These are phyloP conservation scores for Discoglossus pictus DNA, from an alignment of 2,797 vertebrate species.

Conservation along the genomic window DNA sequence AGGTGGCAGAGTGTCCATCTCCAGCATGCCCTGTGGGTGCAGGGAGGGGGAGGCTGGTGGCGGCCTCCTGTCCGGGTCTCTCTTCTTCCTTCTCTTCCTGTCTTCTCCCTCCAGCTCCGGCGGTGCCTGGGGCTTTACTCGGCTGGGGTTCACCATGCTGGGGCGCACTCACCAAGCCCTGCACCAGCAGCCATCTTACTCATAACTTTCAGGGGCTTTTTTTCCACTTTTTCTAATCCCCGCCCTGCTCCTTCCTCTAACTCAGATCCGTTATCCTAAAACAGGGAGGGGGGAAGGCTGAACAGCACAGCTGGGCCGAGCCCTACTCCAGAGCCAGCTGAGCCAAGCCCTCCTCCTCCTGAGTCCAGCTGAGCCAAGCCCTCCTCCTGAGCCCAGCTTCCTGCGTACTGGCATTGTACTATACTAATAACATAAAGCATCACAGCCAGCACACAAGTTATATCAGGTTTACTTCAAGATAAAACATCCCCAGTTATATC, in stretches of 20 bases:
- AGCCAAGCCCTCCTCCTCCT: too few relatives aligned
- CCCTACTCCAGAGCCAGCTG: too few relatives aligned
- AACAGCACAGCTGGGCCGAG: too few relatives aligned
- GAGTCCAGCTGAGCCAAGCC: too few relatives aligned
- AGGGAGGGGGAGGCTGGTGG: slow-evolving; percentile 15
- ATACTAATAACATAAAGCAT: too few relatives aligned
- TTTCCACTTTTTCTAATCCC: slow-evolving; percentile 11
- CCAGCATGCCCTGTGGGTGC: slow-evolving; percentile 31
- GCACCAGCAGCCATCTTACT: slow-evolving; percentile 24
- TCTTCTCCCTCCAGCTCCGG: slow-evolving; percentile 37
- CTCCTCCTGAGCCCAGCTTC: too few relatives aligned
- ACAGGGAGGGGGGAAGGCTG: slow-evolving; percentile 12
- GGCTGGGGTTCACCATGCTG: slow-evolving; percentile 56
- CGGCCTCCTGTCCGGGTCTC: slow-evolving; percentile 47
- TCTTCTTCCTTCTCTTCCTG: slow-evolving; percentile 47
- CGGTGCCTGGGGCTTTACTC: slow-evolving; percentile 29
- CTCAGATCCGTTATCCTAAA: slow-evolving; percentile 27
- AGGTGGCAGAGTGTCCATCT: slow-evolving; percentile 64
- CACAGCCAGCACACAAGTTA: too few relatives aligned
- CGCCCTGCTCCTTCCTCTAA: slow-evolving; percentile 28
- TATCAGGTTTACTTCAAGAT: too few relatives aligned
- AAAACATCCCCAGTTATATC: too few relatives aligned
- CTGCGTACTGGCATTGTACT: too few relatives aligned
- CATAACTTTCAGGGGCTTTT: slow-evolving; percentile 9
- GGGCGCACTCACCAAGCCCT: slow-evolving; percentile 15